These are phyloP conservation scores for Drosophila repletoides DNA, from an alignment of 1,140 invertebrate genomes.

Conservation along the genomic window DNA sequence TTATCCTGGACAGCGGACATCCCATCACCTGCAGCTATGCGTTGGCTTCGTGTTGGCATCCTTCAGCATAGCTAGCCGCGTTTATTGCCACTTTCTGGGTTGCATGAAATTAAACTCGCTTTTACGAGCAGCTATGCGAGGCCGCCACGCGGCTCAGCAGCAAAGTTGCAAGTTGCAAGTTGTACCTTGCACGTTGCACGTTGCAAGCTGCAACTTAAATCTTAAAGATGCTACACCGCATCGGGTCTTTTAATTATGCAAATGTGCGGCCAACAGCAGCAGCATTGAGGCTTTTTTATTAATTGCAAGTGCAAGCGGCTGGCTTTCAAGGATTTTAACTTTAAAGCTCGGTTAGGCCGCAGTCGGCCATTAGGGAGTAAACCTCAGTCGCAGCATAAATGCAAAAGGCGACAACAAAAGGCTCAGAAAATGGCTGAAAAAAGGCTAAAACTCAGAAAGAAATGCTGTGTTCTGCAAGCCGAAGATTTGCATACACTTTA, in stretches of 20 bases:
- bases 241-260: conserved; percentile 73
- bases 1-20: conserved; percentile 7
- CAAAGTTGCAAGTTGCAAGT: background rate
- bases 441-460: background rate
- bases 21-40: conserved; percentile 40
- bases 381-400: conserved; percentile 25
- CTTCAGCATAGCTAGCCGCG: conserved; percentile 33
- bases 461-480: too few relatives aligned
- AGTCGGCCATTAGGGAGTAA: conserved; percentile 62
- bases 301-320: conserved; percentile 52
- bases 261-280: conserved; percentile 61
- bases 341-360: conserved; percentile 33
- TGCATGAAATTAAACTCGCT: conserved; percentile 71
- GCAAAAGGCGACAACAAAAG: conserved; percentile 30
- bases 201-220: conserved; percentile 44
- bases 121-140: conserved; percentile 69
- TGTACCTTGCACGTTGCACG: background rate
- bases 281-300: conserved; percentile 67
- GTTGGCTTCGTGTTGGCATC: conserved; percentile 58
- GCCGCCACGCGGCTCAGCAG: background rate
- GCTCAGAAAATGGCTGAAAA: background rate
- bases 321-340: conserved; percentile 27
- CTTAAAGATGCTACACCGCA: conserved; percentile 43
- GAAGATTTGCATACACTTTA: too few relatives aligned
- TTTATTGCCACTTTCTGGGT: conserved; percentile 76